Percentiles rank a stretch among this genome's conserved stretches.
These are phyloP conservation scores for Timandra comae DNA, from an alignment of 2,888 invertebrate genomes.

Conservation along the genomic window DNA sequence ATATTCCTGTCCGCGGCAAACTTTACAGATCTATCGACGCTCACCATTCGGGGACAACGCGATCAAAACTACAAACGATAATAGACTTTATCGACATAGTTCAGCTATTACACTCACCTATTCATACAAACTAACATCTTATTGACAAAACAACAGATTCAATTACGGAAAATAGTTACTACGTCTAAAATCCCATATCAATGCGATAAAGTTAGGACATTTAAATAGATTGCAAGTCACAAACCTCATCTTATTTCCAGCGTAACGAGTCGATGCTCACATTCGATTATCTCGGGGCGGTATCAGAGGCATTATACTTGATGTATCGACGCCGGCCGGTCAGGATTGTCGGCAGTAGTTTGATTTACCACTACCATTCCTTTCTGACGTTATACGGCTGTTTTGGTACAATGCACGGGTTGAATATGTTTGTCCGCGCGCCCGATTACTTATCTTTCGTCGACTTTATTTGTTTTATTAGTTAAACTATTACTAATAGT, in stretches of 20 bases:
- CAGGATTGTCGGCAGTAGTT: constrained; percentile 69
- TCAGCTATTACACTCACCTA: too few species aligned
- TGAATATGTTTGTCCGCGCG: too few species aligned
- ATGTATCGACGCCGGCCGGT: constrained; percentile 72
- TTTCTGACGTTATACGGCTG: constrained; percentile 65
- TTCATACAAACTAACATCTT: too few species aligned
- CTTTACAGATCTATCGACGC: constrained; percentile 73
- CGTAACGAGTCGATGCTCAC: constrained; percentile 76
- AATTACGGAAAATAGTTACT: too few species aligned
- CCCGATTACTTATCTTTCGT: too few species aligned
- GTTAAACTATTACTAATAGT: too few species aligned
- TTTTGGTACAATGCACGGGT: too few species aligned
- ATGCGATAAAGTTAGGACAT: constrained; percentile 44
- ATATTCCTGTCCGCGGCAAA: constrained; percentile 76
- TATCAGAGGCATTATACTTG: constrained; percentile 75
- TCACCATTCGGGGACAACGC: constrained; percentile 49
- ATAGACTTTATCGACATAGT: constrained; percentile 38
- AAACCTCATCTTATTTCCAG: constrained; percentile 73
- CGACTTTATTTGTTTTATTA: too few species aligned
- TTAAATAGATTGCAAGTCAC: constrained; percentile 37
- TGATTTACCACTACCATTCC: constrained; percentile 72
- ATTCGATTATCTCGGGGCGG: constrained; percentile 75
- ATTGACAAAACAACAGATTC: too few species aligned
- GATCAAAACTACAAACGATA: constrained; percentile 32
- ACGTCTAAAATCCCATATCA: neutral